Base-by-base conservation (phyloP, 2,888 invertebrate genomes). In the Smittia aterrima region DNA sequence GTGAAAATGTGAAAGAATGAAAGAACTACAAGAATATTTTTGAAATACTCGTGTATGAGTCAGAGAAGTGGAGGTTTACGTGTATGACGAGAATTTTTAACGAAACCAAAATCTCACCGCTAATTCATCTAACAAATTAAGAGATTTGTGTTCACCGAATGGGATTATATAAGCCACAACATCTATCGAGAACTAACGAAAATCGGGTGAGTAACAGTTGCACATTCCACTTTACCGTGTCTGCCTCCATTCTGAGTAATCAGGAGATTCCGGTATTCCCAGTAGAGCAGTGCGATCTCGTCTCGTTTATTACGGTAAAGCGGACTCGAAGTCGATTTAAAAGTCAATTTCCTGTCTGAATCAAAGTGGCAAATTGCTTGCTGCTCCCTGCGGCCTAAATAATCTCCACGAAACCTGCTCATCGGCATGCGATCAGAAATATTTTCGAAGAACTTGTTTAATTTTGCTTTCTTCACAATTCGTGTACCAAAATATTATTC, bases 1-100 rank as follows among this genome's bases (percentile, higher is more conserved):
- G 22, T 18, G 58, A 58, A 58, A 58, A 58, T 22, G 58, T 58
- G 58, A 58, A 58, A 58, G 58, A 58, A 58, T 58, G 22, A 58
- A 18, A 58, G n/a, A 58, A 58, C n/a, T 58, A 58, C 18, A 58
- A 58, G n/a, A 58, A 47, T n/a, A 47, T 47, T 47, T 47, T 47
- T 47, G 11, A 32, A n/a, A 22, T 58, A 1, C 47, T 11, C 16
- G 11, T 11, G 47, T 47, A 13, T n/a, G 47, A 47, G 47, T 47
- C 47, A 47, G 16, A 11, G 3, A 3, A 13, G n/a, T n/a, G 47
- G 16, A 47, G 13, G 11, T 13, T 13, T 13, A n/a, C 47, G 47
- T 38, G 38, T 38, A 47, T 47, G n/a, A 47, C 13, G 9, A 2
- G 16, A 47, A 16, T 6, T 6, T 32, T 32, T 32, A 47, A 16